A percentile compares a stretch with the other conserved stretches of the same genome.
These are phyloP conservation scores for Laticauda laticaudata DNA, from an alignment of 2,113 vertebrate genomes.

Conservation along the genomic window DNA sequence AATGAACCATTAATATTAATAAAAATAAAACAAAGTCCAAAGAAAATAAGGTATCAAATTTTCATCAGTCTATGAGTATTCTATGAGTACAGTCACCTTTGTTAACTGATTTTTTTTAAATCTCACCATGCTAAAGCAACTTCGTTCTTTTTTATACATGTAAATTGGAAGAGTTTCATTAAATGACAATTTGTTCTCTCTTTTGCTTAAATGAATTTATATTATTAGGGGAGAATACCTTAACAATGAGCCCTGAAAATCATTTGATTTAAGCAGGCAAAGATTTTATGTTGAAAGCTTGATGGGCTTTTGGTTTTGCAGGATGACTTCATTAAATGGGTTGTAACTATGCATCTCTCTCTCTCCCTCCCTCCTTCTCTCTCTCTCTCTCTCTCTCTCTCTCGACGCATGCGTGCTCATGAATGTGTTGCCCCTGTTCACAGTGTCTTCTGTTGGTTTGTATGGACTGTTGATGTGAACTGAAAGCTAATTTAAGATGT, in stretches of 20 bases:
- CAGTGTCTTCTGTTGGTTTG: neutral
- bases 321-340: constrained; percentile 58
- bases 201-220: constrained; percentile 39
- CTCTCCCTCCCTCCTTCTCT: too few relatives aligned
- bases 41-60: neutral
- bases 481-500: neutral
- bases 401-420: neutral
- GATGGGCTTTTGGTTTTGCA: constrained; percentile 50
- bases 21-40: neutral
- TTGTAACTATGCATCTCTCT: constrained; percentile 30
- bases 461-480: neutral
- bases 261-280: constrained; percentile 55
- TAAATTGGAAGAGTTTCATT: constrained; percentile 40
- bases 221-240: constrained; percentile 28
- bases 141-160: constrained; percentile 18
- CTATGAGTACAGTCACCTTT: constrained; percentile 30
- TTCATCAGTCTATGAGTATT: constrained; percentile 25
- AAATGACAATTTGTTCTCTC: constrained; percentile 41
- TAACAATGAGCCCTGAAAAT: constrained; percentile 31
- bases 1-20: neutral
- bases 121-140: neutral
- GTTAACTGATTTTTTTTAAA: constrained; percentile 6
- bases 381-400: too few relatives aligned
- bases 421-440: neutral
- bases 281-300: constrained; percentile 49